phyloP scores from a whole-genome alignment of 2,888 invertebrate genomes.

The Caenorhabditis angaria region DNA sequence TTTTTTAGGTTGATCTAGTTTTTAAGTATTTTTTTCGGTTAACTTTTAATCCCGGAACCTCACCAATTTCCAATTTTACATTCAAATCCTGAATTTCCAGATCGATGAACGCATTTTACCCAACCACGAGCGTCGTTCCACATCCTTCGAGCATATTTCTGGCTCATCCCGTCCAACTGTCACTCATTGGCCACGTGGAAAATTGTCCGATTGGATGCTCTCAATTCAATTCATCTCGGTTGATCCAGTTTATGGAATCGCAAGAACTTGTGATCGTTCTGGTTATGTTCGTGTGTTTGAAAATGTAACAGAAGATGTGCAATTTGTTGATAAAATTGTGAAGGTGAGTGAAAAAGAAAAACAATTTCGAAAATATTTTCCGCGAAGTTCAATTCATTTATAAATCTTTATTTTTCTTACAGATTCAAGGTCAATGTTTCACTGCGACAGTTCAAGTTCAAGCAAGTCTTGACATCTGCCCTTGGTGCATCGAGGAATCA shows the following conservation, averaged over 20 bases:
- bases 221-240: conserved; percentile 37
- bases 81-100: too few species aligned
- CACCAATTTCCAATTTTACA: neutral
- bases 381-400: neutral
- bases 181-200: conserved; percentile 34
- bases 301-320: conserved; percentile 3
- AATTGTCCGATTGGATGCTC: conserved; percentile 34
- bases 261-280: conserved; percentile 39
- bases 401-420: conserved; percentile 4
- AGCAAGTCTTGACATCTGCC: conserved; percentile 26
- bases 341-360: conserved; percentile 5
- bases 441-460: conserved; percentile 22
- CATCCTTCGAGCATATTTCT: conserved; percentile 30
- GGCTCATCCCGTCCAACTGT: conserved; percentile 27
- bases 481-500: conserved; percentile 34
- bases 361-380: neutral
- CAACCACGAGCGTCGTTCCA: conserved; percentile 31
- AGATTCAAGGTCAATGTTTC: conserved; percentile 42
- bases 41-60: neutral
- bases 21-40: neutral
- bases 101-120: conserved; percentile 40
- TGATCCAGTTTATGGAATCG: conserved; percentile 41
- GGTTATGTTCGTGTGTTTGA: conserved; percentile 32
- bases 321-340: conserved; percentile 8
- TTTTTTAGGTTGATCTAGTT: neutral